Evolutionary conservation across 1,140 invertebrate genomes (phyloP).

Genomic region (Drosophila pectinifera): DNA sequence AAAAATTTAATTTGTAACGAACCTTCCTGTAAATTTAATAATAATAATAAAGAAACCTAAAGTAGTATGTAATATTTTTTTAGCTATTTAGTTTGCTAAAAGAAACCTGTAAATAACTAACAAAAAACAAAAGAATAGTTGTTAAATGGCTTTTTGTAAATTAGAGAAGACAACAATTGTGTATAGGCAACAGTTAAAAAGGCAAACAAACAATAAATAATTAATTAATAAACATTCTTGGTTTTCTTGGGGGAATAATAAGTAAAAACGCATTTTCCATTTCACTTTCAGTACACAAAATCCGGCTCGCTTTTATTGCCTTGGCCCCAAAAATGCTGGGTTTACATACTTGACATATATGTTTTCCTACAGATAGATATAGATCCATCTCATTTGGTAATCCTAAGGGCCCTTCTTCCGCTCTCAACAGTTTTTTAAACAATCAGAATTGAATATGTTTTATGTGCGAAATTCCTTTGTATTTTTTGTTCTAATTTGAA

Average conservation of each 20-base stretch:
- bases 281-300: slow-evolving; percentile 67
- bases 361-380: slow-evolving; percentile 12
- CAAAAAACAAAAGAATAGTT: slow-evolving; percentile 51
- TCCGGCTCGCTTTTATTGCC: slow-evolving; percentile 69
- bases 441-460: slow-evolving; percentile 31
- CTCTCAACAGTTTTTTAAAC: slow-evolving; percentile 34
- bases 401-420: slow-evolving; percentile 23
- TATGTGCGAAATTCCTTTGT: slow-evolving; percentile 28
- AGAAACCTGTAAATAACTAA: slow-evolving; percentile 49
- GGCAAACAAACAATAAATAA: slow-evolving; percentile 55
- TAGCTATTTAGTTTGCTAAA: slow-evolving; percentile 70
- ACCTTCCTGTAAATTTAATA: slow-evolving; percentile 43
- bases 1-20: slow-evolving; percentile 33
- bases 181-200: slow-evolving; percentile 74
- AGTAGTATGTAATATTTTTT: slow-evolving; percentile 64
- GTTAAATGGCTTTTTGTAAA: slow-evolving; percentile 76
- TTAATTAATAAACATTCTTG: slow-evolving; percentile 10
- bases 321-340: slow-evolving; percentile 62
- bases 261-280: slow-evolving; percentile 9
- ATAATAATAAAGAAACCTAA: slow-evolving; percentile 22
- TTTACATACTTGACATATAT: slow-evolving; percentile 31
- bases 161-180: slow-evolving; percentile 67
- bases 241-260: background rate
- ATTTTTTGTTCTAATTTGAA: slow-evolving; percentile 31
- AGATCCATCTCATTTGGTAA: slow-evolving; percentile 8